A percentile compares a stretch with the other conserved stretches of the same genome.
phyloP scores from a whole-genome alignment of 1,140 invertebrate genomes.

The Glomeris maerens region DNA sequence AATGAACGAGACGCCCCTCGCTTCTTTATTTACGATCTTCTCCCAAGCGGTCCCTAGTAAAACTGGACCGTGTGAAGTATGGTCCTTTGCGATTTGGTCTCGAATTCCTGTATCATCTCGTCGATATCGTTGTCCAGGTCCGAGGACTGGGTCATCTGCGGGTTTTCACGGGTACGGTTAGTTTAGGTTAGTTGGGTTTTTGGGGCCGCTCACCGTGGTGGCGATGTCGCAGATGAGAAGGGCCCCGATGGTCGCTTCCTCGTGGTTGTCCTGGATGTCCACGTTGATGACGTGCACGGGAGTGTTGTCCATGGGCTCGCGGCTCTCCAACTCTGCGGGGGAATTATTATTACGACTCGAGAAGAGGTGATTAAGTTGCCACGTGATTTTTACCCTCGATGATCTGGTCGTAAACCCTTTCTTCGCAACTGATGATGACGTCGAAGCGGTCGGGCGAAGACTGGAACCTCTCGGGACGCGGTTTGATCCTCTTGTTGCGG shows the following conservation, averaged over 20 bases:
- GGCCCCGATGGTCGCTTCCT: constrained; percentile 99
- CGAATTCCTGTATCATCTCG: constrained; percentile 89
- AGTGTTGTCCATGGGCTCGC: constrained; percentile 43
- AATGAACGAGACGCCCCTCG: neutral
- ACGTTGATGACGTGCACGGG: constrained; percentile 96
- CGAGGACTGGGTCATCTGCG: constrained; percentile 67
- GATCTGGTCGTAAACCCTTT: constrained; percentile 94
- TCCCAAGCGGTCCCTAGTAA: constrained; percentile 44
- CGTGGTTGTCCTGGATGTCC: constrained; percentile 98
- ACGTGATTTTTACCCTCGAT: constrained; percentile 39
- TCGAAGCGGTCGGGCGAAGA: constrained; percentile 80
- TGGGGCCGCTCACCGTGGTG: constrained; percentile 47
- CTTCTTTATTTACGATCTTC: neutral
- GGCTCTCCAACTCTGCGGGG: constrained; percentile 30
- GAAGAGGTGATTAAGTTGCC: neutral
- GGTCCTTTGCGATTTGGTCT: constrained; percentile 67
- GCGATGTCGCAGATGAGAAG: constrained; percentile 94
- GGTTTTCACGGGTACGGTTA: neutral
- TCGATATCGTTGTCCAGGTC: constrained; percentile 98
- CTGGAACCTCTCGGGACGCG: constrained; percentile 89
- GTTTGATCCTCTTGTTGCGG: constrained; percentile 89
- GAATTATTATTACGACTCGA: neutral
- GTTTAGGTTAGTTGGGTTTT: too few relatives aligned
- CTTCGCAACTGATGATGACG: constrained; percentile 93
- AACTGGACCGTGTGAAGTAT: constrained; percentile 88